A percentile compares a stretch with the other conserved stretches of the same genome.
Evolutionary conservation across 2,797 vertebrate species (phyloP).

Genomic region (Microctenopoma lineatum): DNA sequence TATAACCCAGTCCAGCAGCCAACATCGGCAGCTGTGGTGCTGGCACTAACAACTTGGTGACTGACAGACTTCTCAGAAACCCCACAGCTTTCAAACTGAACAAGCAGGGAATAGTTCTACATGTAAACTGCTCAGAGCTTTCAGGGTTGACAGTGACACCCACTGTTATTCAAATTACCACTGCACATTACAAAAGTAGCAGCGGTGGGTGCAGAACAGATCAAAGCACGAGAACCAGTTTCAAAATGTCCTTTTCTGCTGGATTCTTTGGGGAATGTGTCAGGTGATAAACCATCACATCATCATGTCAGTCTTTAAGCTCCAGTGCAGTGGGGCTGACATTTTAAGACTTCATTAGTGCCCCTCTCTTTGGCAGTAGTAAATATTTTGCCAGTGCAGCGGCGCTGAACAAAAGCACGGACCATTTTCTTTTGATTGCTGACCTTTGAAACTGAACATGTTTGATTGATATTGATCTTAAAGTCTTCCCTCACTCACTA

Average conservation of each 20-base stretch:
- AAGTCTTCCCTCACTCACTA: background rate
- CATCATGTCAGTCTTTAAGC: background rate
- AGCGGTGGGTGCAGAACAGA: slow-evolving; percentile 28
- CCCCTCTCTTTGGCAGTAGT: slow-evolving; percentile 9
- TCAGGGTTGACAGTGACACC: slow-evolving; percentile 36
- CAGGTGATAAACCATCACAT: background rate
- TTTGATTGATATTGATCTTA: slow-evolving; percentile 15
- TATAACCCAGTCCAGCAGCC: background rate
- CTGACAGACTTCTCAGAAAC: slow-evolving; percentile 37
- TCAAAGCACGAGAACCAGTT: slow-evolving; percentile 5
- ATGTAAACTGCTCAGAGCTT: slow-evolving; percentile 40
- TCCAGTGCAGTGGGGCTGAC: slow-evolving; percentile 1
- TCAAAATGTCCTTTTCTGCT: slow-evolving; percentile 8
- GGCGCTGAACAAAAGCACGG: background rate
- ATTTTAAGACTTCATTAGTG: slow-evolving; percentile 26
- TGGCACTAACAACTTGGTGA: slow-evolving; percentile 33
- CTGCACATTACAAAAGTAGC: slow-evolving; percentile 31
- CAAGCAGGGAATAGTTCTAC: slow-evolving; percentile 23
- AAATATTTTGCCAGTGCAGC: slow-evolving; percentile 6
- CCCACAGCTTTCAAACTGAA: slow-evolving; percentile 14
- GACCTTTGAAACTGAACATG: slow-evolving; percentile 1
- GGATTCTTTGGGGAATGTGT: slow-evolving; percentile 3
- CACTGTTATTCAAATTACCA: slow-evolving; percentile 54
- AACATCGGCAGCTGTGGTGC: slow-evolving; percentile 20
- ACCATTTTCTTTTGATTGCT: slow-evolving; percentile 7